These are phyloP conservation scores for Platycheirus albimanus DNA, from an alignment of 2,888 invertebrate species.

Conservation along the genomic window DNA sequence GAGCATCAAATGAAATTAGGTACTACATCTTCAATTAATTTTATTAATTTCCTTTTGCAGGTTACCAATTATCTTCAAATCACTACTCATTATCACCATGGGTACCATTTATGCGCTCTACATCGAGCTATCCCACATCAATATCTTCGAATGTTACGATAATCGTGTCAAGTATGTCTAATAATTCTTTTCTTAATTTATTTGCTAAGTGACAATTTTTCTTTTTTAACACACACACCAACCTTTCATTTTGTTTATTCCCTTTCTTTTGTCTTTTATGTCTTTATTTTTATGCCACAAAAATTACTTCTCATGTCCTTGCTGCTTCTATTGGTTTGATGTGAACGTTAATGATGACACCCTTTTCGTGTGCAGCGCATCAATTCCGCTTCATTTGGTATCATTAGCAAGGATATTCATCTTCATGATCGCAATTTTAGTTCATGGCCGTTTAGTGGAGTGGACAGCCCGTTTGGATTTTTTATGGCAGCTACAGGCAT, in stretches of 20 bases:
- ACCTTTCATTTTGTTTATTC: constrained; percentile 1
- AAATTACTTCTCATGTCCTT: constrained; percentile 43
- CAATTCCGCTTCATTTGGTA: constrained; percentile 90
- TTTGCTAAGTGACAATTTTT: background rate
- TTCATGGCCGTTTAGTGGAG: constrained; percentile 93
- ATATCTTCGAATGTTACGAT: constrained; percentile 93
- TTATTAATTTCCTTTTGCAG: constrained; percentile 77
- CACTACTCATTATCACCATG: constrained; percentile 89
- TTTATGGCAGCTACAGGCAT: constrained; percentile 92
- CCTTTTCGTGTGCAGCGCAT: constrained; percentile 83
- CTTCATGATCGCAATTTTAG: constrained; percentile 91
- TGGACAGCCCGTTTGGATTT: constrained; percentile 95
- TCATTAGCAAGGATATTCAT: constrained; percentile 91
- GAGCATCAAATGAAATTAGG: too few relatives aligned
- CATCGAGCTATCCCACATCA: constrained; percentile 91
- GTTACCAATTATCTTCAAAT: constrained; percentile 92
- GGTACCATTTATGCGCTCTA: constrained; percentile 91
- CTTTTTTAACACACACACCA: background rate
- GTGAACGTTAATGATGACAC: constrained; percentile 41
- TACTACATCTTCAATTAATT: too few relatives aligned
- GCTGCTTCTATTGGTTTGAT: constrained; percentile 19
- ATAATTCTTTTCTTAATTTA: constrained; percentile 32
- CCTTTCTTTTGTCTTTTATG: constrained; percentile 23
- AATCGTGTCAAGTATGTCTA: constrained; percentile 89
- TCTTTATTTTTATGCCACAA: constrained; percentile 51